A percentile compares a stretch with the other conserved stretches of the same genome.
Evolutionary conservation across 2,113 vertebrate genomes (phyloP).

Genomic region (Lonchura striata): DNA sequence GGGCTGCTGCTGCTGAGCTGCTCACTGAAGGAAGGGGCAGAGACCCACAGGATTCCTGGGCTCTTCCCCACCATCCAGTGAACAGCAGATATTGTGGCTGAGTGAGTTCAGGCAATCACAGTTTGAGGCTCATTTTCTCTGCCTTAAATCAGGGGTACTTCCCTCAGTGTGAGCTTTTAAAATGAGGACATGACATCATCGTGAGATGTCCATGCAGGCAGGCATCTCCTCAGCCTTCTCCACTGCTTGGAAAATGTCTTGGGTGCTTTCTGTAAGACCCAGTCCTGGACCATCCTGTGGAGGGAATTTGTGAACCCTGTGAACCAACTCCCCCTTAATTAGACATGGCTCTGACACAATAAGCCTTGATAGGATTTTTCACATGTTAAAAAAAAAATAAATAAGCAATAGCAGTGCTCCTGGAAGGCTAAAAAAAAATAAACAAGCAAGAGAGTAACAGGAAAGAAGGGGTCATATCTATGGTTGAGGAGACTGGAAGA

Average conservation of each 20-base stretch:
- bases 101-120: accelerated
- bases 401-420: background rate
- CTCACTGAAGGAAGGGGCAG: background rate
- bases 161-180: background rate
- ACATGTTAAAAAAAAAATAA: background rate
- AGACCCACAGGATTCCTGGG: accelerated
- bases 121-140: background rate
- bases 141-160: background rate
- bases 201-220: accelerated
- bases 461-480: background rate
- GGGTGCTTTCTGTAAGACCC: background rate
- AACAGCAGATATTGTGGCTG: background rate
- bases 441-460: background rate
- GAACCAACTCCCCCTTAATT: background rate
- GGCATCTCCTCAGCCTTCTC: background rate
- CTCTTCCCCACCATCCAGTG: background rate
- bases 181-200: background rate
- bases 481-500: background rate
- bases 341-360: background rate
- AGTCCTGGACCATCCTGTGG: background rate
- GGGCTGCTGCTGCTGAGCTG: background rate
- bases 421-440: background rate
- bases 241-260: background rate
- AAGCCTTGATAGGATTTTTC: background rate
- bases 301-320: background rate